phyloP scores from a whole-genome alignment of 2,797 vertebrate genomes.

The Sphenodon punctatus region DNA sequence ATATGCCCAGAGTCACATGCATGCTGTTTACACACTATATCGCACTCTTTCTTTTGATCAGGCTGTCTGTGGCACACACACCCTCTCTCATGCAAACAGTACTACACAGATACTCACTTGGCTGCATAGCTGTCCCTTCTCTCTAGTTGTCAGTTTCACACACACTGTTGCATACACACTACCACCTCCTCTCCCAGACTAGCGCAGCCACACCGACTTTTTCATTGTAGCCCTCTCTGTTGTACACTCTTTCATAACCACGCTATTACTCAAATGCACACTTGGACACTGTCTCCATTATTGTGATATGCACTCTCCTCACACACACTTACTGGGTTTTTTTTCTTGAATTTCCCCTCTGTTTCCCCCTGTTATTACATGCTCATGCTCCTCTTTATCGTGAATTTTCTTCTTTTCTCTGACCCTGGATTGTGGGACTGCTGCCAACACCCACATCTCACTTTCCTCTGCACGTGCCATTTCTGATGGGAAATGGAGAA shows the following conservation, averaged over 20 bases:
- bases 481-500: conserved; percentile 12
- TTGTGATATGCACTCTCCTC: not conserved
- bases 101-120: not conserved
- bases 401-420: conserved; percentile 3
- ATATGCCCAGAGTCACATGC: not conserved
- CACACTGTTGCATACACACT: not conserved
- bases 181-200: not conserved
- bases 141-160: conserved; percentile 24
- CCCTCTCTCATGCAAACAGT: not conserved
- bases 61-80: not conserved
- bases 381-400: not conserved
- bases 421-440: conserved; percentile 12
- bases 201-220: not conserved
- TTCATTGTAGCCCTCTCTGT: not conserved
- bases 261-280: not conserved
- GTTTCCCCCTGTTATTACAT: not conserved
- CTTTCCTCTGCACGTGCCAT: not conserved
- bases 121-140: conserved; percentile 2
- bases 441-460: conserved; percentile 24
- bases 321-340: not conserved
- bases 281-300: conserved; percentile 24
- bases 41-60: not conserved
- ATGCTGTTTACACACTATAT: not conserved
- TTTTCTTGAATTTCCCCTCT: conserved; percentile 25
- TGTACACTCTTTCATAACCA: not conserved